Evolutionary conservation across 2,888 invertebrate genomes (phyloP).

Genomic region (Tachystola acroxantha): DNA sequence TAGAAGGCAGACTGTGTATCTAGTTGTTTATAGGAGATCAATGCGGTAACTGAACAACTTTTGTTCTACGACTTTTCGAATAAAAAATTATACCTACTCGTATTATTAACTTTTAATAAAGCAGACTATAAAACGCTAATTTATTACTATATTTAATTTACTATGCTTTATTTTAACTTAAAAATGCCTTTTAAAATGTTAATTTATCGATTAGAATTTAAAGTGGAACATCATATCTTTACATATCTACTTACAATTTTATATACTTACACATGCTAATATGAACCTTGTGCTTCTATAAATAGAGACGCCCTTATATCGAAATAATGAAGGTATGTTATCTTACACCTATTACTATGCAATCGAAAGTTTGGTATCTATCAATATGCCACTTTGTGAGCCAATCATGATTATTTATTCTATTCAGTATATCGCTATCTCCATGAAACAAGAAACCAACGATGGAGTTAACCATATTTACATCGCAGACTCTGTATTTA

Average conservation of each 20-base stretch:
- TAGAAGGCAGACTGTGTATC: too few relatives aligned
- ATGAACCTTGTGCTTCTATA: neutral
- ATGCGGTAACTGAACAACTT: too few relatives aligned
- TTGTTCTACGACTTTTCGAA: too few relatives aligned
- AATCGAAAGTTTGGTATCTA: constrained; percentile 7
- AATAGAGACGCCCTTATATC: neutral
- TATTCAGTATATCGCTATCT: too few relatives aligned
- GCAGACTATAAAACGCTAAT: neutral
- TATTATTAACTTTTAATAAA: too few relatives aligned
- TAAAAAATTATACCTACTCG: too few relatives aligned
- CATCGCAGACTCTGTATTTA: too few relatives aligned
- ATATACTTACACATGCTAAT: neutral
- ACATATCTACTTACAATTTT: neutral
- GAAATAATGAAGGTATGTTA: neutral
- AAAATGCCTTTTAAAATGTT: constrained; percentile 12
- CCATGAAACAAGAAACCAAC: too few relatives aligned
- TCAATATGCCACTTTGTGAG: neutral
- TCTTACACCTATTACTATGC: constrained; percentile 1
- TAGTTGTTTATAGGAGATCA: too few relatives aligned
- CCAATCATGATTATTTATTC: neutral
- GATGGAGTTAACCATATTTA: too few relatives aligned
- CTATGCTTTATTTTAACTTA: constrained; percentile 12
- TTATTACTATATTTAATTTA: constrained; percentile 11
- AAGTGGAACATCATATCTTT: constrained; percentile 2
- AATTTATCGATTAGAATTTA: constrained; percentile 15